Conservation (phyloP, 37 sponge, comb jelly and placozoan genomes). For the Ianthella basta region DNA sequence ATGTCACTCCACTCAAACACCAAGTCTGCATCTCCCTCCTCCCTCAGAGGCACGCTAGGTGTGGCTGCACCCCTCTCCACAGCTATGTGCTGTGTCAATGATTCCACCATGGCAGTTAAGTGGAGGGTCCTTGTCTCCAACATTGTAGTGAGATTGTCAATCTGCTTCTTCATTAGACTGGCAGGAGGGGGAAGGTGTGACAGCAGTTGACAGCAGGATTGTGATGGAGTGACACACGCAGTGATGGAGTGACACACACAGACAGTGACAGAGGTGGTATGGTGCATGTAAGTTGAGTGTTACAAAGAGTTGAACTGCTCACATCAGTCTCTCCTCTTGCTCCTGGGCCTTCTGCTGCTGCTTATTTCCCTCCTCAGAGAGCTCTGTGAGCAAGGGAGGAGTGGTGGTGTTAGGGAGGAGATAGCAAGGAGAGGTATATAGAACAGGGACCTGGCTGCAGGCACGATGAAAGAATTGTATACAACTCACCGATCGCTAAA, state of each 20-base stretch:
- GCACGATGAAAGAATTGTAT: neutral
- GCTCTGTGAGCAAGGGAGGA: neutral
- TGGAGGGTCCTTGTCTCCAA: neutral
- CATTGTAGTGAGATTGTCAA: conserved; percentile 6
- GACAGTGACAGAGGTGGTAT: no score
- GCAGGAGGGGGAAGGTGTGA: neutral
- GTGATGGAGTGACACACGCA: no score
- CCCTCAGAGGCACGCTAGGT: neutral
- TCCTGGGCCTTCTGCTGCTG: neutral
- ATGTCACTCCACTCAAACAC: conserved; percentile 14
- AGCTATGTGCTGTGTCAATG: neutral
- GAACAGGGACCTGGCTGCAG: neutral
- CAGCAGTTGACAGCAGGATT: no score
- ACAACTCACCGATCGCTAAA: conserved; percentile 1
- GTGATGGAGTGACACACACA: no score
- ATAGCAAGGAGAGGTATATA: neutral
- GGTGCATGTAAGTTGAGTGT: no score
- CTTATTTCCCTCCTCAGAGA: neutral
- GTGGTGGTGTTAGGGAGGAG: neutral
- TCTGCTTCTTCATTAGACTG: neutral
- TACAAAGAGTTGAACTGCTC: neutral
- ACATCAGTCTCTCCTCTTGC: neutral
- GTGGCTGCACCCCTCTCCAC: neutral
- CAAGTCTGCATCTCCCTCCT: neutral
- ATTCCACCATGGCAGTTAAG: neutral